Percentiles rank a stretch among this genome's conserved stretches.
These are phyloP conservation scores for Sinonovacula constricta DNA, from an alignment of 1,140 invertebrate species.

Conservation along the genomic window DNA sequence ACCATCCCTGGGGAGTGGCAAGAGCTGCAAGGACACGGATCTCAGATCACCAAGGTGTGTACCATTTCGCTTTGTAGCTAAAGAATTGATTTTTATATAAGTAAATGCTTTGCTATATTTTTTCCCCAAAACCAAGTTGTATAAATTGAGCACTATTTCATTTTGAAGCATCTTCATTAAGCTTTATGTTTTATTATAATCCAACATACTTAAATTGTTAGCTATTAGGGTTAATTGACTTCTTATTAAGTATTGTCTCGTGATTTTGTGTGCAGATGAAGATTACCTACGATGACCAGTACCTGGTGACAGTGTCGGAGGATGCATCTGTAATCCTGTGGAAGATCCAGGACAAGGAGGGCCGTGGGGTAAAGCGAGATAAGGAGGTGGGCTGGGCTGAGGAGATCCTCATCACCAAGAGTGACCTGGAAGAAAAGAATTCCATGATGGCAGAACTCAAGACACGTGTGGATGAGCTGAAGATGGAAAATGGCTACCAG, in stretches of 20 bases:
- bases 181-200: too few relatives aligned
- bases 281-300: constrained; percentile 87
- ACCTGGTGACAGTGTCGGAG: constrained; percentile 85
- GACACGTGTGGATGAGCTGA: constrained; percentile 79
- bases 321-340: constrained; percentile 91
- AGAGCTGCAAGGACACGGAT: constrained; percentile 86
- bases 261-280: constrained; percentile 72
- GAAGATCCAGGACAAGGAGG: constrained; percentile 88
- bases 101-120: too few relatives aligned
- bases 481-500: constrained; percentile 81
- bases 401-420: constrained; percentile 83
- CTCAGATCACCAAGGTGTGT: constrained; percentile 82
- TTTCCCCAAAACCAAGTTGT: too few relatives aligned
- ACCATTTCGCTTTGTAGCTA: too few relatives aligned
- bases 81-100: too few relatives aligned
- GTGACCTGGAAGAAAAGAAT: constrained; percentile 82
- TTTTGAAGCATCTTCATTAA: too few relatives aligned
- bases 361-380: constrained; percentile 84
- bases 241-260: not conserved
- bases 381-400: constrained; percentile 87
- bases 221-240: too few relatives aligned
- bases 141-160: too few relatives aligned
- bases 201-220: too few relatives aligned
- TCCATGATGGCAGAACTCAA: constrained; percentile 80
- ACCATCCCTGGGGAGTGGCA: constrained; percentile 85